These are phyloP conservation scores for Pimephales promelas DNA, from an alignment of 2,113 vertebrate species.

Conservation along the genomic window DNA sequence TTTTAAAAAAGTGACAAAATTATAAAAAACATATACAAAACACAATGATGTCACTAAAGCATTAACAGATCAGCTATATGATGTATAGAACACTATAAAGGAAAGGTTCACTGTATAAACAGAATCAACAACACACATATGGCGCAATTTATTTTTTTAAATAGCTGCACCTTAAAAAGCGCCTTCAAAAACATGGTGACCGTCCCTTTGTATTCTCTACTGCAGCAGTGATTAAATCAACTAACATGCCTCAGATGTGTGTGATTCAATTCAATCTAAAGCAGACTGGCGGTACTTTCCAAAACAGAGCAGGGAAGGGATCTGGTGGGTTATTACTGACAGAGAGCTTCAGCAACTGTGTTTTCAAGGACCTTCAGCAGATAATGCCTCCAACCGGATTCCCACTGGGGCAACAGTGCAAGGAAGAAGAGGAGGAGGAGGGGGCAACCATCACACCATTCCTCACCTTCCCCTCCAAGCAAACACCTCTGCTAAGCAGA, in stretches of 20 bases:
- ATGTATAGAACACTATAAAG: background rate
- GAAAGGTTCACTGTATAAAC: background rate
- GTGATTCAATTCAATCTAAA: conserved; percentile 37
- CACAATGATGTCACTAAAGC: background rate
- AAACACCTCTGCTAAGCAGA: background rate
- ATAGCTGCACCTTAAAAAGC: background rate
- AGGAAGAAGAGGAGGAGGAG: conserved; percentile 3
- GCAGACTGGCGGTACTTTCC: conserved; percentile 27
- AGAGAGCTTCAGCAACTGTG: conserved; percentile 56
- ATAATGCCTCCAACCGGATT: conserved; percentile 63
- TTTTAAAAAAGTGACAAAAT: no score
- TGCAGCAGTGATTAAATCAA: conserved; percentile 30
- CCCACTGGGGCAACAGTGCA: conserved; percentile 38
- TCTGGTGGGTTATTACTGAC: conserved; percentile 49
- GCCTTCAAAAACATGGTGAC: background rate
- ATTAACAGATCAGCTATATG: background rate
- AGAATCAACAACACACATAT: background rate
- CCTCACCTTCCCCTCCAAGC: conserved; percentile 10
- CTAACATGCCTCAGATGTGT: conserved; percentile 18
- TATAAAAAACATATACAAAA: background rate
- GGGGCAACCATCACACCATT: conserved; percentile 10
- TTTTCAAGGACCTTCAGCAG: conserved; percentile 61
- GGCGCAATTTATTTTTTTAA: background rate
- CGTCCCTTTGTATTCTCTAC: conserved; percentile 10
- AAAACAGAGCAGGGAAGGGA: conserved; percentile 38